Base-by-base conservation (phyloP, 2,113 vertebrate species). In the Muntiacus reevesi region DNA sequence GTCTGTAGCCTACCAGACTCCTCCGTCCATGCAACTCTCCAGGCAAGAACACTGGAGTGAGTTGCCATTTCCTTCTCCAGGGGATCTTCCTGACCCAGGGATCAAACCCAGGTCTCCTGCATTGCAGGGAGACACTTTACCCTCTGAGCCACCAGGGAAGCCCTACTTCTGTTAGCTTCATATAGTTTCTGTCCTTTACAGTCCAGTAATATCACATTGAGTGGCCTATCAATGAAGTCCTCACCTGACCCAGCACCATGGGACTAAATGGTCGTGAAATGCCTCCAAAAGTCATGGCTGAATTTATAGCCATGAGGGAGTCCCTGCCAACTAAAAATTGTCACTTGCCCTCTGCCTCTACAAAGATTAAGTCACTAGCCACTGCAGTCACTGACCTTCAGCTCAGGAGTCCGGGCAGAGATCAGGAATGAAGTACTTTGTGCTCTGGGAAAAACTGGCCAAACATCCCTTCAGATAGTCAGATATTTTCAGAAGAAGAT, bases 91-190 rank as follows among this genome's bases (percentile, higher is more conserved):
- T 0, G 9, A 57, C 9, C 17, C 17, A 67, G 64, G 17, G 33
- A 67, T 67, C 64, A 67, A 67, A 67, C 33, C 17, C 1, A 0
- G 17, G 16, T 36, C 64, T 67, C 17, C 16, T 0, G 0, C 64
- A 67, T 36, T 36, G 33, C 17, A 67, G 33, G 33, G 33, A 67
- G 64, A n/a, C 64, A 21, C 9, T 36, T 67, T 36, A 67, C 64
- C 64, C 33, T 67, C 64, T 67, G 64, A 67, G 64, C 64, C 64
- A 67, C 33, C 17, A 67, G 33, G 16, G 33, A 67, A 67, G 16
- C 62, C 62, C 62, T 33, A n/a, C 62, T 64, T 64, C 62, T n/a
- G 62, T 67, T 67, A n/a, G 64, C 16, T 67, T 17, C 64, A 19
- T 19, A n/a, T 4, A 67, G 17, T 19, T 67, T 67, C 62, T n/a